Evolutionary conservation across 2,113 vertebrate species (phyloP).

Genomic region (Pao palembangensis): DNA sequence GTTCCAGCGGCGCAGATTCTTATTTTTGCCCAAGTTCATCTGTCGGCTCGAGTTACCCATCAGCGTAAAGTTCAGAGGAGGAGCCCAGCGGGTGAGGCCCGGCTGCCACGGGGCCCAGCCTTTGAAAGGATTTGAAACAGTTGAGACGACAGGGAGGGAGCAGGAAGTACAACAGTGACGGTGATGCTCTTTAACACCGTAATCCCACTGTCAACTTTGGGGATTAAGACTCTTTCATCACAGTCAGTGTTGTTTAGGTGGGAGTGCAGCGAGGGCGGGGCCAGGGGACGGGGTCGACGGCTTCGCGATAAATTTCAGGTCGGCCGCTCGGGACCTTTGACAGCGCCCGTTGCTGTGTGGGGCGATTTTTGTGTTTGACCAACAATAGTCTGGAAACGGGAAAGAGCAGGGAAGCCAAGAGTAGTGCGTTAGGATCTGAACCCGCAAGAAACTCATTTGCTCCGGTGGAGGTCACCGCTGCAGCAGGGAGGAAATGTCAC

Average conservation of each 20-base stretch:
- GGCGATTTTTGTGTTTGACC: slow-evolving; percentile 26
- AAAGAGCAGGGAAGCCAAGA: slow-evolving; percentile 22
- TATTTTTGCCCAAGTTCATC: slow-evolving; percentile 56
- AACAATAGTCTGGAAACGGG: slow-evolving; percentile 49
- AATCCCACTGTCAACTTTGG: slow-evolving; percentile 59
- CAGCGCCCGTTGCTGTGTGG: slow-evolving; percentile 33
- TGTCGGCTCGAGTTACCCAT: slow-evolving; percentile 61
- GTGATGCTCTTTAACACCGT: slow-evolving; percentile 55
- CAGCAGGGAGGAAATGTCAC: too few species aligned
- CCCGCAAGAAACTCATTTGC: slow-evolving; percentile 25
- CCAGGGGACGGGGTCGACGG: slow-evolving; percentile 11
- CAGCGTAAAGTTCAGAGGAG: slow-evolving; percentile 53
- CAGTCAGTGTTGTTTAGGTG: slow-evolving; percentile 21
- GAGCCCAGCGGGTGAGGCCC: slow-evolving; percentile 47
- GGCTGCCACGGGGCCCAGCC: slow-evolving; percentile 36
- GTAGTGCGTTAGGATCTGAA: slow-evolving; percentile 25
- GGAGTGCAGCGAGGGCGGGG: slow-evolving; percentile 3
- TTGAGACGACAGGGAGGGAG: slow-evolving; percentile 54
- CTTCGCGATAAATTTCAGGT: slow-evolving; percentile 38
- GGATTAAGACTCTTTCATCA: slow-evolving; percentile 59
- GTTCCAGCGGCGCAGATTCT: slow-evolving; percentile 35
- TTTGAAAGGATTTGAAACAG: slow-evolving; percentile 68
- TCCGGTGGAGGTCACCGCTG: not conserved
- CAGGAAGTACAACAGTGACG: slow-evolving; percentile 54
- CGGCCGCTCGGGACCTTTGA: slow-evolving; percentile 21